phyloP scores from a whole-genome alignment of 2,113 vertebrate species.

The Pyxicephalus adspersus region DNA sequence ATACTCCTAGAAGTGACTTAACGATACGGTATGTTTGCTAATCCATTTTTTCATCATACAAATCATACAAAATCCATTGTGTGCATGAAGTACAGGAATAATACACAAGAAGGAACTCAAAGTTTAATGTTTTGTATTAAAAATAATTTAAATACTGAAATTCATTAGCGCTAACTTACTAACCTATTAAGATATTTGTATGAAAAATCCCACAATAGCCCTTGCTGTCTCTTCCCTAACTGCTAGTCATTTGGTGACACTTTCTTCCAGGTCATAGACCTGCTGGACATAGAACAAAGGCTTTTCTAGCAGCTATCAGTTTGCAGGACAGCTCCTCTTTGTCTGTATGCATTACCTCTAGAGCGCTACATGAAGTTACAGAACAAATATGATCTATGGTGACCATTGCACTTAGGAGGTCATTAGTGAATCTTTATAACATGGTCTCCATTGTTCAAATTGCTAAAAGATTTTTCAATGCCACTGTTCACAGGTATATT shows the following conservation, averaged over 20 bases:
- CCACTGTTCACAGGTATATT: conserved; percentile 16
- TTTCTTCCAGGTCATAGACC: conserved; percentile 21
- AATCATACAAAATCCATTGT: too few relatives aligned
- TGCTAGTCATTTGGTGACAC: conserved; percentile 24
- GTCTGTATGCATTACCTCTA: conserved; percentile 6
- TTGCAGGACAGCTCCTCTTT: conserved; percentile 20
- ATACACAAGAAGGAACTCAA: too few relatives aligned
- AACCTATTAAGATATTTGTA: too few relatives aligned
- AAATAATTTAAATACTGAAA: too few relatives aligned
- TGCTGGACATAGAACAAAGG: conserved; percentile 11
- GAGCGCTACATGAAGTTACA: conserved; percentile 41
- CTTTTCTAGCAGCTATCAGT: not conserved
- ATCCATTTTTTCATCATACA: too few relatives aligned
- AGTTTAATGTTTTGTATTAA: too few relatives aligned
- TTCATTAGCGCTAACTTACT: too few relatives aligned
- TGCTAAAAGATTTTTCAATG: conserved; percentile 3
- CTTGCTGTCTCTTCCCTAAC: not conserved
- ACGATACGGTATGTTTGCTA: too few relatives aligned
- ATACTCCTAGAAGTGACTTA: too few relatives aligned
- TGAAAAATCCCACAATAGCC: too few relatives aligned
- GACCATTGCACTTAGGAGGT: conserved; percentile 34
- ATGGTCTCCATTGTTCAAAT: conserved; percentile 27
- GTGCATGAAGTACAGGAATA: too few relatives aligned
- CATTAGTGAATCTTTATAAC: conserved; percentile 38
- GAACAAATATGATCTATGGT: conserved; percentile 35